These are phyloP conservation scores for Melinopterus prodromus DNA, from an alignment of 2,888 invertebrate species.

Conservation along the genomic window DNA sequence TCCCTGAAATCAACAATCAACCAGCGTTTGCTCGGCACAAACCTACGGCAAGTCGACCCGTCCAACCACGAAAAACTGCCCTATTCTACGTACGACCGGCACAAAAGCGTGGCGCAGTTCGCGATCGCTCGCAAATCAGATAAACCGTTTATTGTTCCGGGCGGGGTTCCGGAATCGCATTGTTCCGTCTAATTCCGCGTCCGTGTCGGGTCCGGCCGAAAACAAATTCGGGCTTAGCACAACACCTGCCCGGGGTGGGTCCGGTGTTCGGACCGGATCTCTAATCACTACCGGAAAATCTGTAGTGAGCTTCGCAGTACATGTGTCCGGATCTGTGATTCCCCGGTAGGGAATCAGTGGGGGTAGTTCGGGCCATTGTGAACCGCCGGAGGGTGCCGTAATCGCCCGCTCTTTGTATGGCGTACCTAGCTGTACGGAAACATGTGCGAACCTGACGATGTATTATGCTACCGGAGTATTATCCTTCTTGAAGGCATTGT, in stretches of 20 bases:
- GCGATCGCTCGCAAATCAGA: background rate
- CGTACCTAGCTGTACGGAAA: background rate
- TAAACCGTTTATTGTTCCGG: background rate
- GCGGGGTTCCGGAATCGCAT: background rate
- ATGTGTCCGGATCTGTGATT: conserved; percentile 23
- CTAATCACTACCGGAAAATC: conserved; percentile 22
- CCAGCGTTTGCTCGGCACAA: too few relatives aligned
- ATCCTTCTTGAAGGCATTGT: background rate
- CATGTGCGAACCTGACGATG: background rate
- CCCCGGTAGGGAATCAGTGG: background rate
- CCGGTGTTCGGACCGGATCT: background rate
- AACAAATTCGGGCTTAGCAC: background rate
- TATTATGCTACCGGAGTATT: background rate
- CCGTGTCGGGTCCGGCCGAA: background rate
- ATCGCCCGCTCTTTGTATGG: background rate
- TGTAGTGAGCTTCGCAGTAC: conserved; percentile 15
- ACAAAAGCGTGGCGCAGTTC: background rate
- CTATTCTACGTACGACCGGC: too few relatives aligned
- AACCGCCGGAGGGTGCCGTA: background rate
- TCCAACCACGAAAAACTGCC: background rate
- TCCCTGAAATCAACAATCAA: too few relatives aligned
- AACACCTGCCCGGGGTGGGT: background rate
- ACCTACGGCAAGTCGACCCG: too few relatives aligned
- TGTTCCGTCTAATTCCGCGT: background rate
- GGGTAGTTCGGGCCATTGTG: background rate